Percentiles rank a stretch among this genome's conserved stretches.
phyloP scores from a whole-genome alignment of 2,888 invertebrate genomes.

The Cosmia pyralina region DNA sequence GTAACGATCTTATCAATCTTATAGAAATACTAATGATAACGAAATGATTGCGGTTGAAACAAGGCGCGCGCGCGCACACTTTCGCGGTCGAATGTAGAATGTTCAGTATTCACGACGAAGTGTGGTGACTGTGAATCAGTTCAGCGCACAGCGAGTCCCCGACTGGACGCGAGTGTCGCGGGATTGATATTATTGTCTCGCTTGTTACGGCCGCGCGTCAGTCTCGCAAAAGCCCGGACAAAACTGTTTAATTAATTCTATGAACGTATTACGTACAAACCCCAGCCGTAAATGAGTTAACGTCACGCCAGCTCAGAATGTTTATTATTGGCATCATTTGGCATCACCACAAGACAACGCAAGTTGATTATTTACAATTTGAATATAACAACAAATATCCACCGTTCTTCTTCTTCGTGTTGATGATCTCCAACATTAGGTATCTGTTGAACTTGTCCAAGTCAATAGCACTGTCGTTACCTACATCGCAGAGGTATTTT shows the following conservation, averaged over 20 bases:
- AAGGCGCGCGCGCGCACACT: conserved; percentile 82
- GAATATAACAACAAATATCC: conserved; percentile 1
- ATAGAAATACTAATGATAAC: conserved; percentile 83
- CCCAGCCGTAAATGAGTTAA: conserved; percentile 71
- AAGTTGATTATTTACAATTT: conserved; percentile 27
- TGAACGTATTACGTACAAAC: conserved; percentile 78
- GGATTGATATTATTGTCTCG: conserved; percentile 57
- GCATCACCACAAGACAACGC: conserved; percentile 28
- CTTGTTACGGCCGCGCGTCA: conserved; percentile 43
- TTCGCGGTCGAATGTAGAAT: conserved; percentile 80
- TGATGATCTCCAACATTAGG: background rate
- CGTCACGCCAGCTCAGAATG: conserved; percentile 68
- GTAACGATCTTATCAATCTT: conserved; percentile 88
- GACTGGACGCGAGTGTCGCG: conserved; percentile 61
- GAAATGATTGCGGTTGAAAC: conserved; percentile 75
- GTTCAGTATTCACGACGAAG: conserved; percentile 66
- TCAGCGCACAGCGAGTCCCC: conserved; percentile 66
- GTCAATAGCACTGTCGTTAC: background rate
- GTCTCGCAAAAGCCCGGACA: conserved; percentile 55
- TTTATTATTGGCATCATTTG: conserved; percentile 49
- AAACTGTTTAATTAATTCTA: conserved; percentile 81
- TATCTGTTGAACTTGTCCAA: background rate
- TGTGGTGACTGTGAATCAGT: conserved; percentile 65
- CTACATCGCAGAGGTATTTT: background rate
- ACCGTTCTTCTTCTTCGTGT: background rate